Evolutionary conservation across 2,113 vertebrate genomes (phyloP).

Genomic region (Daboia siamensis): DNA sequence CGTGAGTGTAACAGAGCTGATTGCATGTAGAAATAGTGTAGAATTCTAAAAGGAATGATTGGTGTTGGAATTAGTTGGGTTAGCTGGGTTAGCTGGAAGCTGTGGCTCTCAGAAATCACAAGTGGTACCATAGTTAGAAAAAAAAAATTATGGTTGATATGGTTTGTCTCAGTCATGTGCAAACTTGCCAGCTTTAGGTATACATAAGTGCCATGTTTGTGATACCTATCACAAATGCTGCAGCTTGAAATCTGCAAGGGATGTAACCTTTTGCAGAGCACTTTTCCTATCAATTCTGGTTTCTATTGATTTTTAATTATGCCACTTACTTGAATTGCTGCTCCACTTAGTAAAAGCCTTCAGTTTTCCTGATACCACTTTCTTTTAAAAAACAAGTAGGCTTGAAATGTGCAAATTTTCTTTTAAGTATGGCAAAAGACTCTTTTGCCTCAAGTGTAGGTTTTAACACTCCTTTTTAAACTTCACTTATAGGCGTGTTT

Average conservation of each 20-base stretch:
- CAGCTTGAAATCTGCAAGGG: constrained; percentile 48
- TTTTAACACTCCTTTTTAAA: constrained; percentile 52
- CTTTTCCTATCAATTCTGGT: constrained; percentile 61
- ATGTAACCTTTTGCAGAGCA: constrained; percentile 56
- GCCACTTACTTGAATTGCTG: constrained; percentile 62
- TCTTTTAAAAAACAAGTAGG: constrained; percentile 48
- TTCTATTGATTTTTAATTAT: constrained; percentile 50
- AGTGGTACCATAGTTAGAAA: constrained; percentile 6
- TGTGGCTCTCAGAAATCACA: constrained; percentile 40
- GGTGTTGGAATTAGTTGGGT: constrained; percentile 34
- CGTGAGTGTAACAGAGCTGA: constrained; percentile 45
- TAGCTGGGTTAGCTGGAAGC: constrained; percentile 30
- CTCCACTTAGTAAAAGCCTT: constrained; percentile 41
- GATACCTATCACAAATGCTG: constrained; percentile 62
- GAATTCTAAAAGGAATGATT: constrained; percentile 11
- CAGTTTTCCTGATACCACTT: constrained; percentile 34
- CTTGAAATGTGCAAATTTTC: constrained; percentile 48
- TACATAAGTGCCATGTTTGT: constrained; percentile 69
- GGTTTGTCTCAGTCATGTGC: constrained; percentile 37
- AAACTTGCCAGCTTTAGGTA: constrained; percentile 53
- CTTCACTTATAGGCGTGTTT: constrained; percentile 23
- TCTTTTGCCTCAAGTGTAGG: constrained; percentile 44
- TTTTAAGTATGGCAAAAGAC: constrained; percentile 43
- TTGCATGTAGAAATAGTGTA: constrained; percentile 50
- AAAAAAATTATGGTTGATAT: constrained; percentile 36